These are phyloP conservation scores for Platalea minor DNA, from an alignment of 2,797 vertebrate species.

Conservation along the genomic window DNA sequence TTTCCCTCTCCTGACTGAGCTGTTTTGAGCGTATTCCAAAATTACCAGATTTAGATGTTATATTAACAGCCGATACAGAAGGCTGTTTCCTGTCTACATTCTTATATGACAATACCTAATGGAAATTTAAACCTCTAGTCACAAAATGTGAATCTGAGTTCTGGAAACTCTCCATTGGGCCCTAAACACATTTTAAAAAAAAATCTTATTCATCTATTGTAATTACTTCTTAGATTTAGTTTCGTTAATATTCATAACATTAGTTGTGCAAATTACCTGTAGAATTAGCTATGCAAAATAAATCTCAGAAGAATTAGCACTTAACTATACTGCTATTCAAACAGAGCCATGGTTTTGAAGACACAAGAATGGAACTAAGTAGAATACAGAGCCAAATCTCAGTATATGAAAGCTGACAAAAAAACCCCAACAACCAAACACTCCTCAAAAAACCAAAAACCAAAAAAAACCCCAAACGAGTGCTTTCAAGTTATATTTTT, in stretches of 20 bases:
- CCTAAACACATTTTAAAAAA: not conserved
- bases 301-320: not conserved
- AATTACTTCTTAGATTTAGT: not conserved
- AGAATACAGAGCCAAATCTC: not conserved
- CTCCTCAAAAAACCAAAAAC: not conserved
- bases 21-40: not conserved
- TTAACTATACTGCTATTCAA: not conserved
- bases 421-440: not conserved
- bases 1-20: not conserved
- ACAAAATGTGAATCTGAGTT: not conserved
- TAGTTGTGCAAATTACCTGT: not conserved
- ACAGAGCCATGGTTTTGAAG: not conserved
- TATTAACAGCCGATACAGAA: not conserved
- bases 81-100: not conserved
- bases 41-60: not conserved
- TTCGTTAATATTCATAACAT: not conserved
- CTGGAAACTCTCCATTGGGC: not conserved
- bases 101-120: not conserved
- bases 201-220: not conserved
- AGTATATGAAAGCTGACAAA: not conserved
- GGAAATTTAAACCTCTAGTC: not conserved
- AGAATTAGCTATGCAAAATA: not conserved
- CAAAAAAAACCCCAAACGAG: not conserved
- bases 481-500: not conserved
- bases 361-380: not conserved